phyloP scores from a whole-genome alignment of 1,140 invertebrate genomes.

The Phymastichus coffea region DNA sequence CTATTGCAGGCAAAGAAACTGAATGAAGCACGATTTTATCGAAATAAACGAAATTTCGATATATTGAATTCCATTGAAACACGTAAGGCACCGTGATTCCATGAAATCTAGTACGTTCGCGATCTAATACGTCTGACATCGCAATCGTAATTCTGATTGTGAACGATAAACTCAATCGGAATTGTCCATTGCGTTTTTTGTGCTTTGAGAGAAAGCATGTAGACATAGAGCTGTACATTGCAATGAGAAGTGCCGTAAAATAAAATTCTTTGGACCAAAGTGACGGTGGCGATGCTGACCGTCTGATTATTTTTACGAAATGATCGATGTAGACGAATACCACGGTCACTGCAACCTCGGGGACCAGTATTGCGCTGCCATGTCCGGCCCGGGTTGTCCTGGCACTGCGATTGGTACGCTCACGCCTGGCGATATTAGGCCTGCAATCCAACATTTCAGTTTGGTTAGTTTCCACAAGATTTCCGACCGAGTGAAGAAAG shows the following conservation, averaged over 20 bases:
- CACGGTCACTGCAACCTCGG: slow-evolving; percentile 65
- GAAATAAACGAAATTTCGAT: too few relatives aligned
- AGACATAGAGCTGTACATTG: too few relatives aligned
- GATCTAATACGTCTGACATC: too few relatives aligned
- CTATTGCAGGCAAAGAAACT: too few relatives aligned
- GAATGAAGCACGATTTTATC: too few relatives aligned
- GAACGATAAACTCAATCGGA: too few relatives aligned
- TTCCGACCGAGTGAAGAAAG: background rate
- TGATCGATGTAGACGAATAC: slow-evolving; percentile 52
- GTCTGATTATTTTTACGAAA: slow-evolving; percentile 26
- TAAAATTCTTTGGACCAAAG: slow-evolving; percentile 10
- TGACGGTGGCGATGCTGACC: too few relatives aligned
- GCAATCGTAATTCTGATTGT: too few relatives aligned
- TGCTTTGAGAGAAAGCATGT: too few relatives aligned
- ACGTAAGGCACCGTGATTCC: slow-evolving; percentile 29
- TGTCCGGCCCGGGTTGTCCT: slow-evolving; percentile 62
- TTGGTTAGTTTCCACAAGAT: background rate
- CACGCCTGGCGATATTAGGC: slow-evolving; percentile 70
- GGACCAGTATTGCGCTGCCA: slow-evolving; percentile 67
- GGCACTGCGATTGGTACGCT: slow-evolving; percentile 71
- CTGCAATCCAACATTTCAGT: slow-evolving; percentile 43
- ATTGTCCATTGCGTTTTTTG: too few relatives aligned
- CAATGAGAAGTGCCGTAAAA: too few relatives aligned
- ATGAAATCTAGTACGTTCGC: slow-evolving; percentile 25
- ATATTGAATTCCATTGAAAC: slow-evolving; percentile 20